A percentile compares a stretch with the other conserved stretches of the same genome.
Evolutionary conservation across 2,797 vertebrate species (phyloP).

Genomic region (Glyptemys insculpta): DNA sequence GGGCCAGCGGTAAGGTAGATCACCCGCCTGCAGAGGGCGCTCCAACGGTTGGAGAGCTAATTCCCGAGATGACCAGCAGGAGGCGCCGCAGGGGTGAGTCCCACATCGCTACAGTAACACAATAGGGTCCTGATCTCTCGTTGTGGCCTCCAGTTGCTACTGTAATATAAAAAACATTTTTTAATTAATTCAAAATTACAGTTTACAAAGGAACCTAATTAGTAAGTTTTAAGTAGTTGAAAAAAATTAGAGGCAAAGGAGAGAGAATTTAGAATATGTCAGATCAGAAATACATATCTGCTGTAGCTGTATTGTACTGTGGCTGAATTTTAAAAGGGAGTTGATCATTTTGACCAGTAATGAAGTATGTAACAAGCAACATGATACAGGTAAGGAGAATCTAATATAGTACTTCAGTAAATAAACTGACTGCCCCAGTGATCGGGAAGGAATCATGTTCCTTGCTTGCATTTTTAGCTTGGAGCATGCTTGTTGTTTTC

Average conservation of each 20-base stretch:
- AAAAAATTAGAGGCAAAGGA: not conserved
- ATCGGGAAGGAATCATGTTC: not conserved
- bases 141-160: not conserved
- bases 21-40: too few relatives aligned
- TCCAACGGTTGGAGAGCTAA: too few relatives aligned
- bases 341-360: not conserved
- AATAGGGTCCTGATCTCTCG: not conserved
- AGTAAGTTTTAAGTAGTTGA: not conserved
- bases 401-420: not conserved
- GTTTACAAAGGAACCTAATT: not conserved
- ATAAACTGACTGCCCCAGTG: not conserved
- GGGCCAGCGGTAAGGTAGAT: too few relatives aligned
- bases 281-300: not conserved
- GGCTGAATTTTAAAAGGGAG: not conserved
- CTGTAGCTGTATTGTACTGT: not conserved
- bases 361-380: not conserved
- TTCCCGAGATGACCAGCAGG: too few relatives aligned
- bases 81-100: too few relatives aligned
- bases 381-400: not conserved
- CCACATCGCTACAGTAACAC: not conserved
- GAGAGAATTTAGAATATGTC: not conserved
- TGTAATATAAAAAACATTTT: not conserved
- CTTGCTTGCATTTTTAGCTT: fast-evolving
- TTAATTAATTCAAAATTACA: not conserved
- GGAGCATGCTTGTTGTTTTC: not conserved